Percentiles rank a stretch among this genome's conserved stretches.
Evolutionary conservation across 2,113 vertebrate species (phyloP).

Genomic region (Upupa epops): DNA sequence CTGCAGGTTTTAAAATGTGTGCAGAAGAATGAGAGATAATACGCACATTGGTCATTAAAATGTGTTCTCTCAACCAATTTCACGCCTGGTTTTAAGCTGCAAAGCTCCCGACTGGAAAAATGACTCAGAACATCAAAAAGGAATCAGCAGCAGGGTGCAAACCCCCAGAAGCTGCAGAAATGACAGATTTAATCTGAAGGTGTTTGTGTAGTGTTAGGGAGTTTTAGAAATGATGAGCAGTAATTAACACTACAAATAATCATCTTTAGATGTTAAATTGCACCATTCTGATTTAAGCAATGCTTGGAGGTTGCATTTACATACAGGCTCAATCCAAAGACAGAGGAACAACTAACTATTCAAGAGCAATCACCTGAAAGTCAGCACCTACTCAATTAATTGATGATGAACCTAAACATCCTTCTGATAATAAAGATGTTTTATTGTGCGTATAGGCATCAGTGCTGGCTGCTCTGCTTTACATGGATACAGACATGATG

Average conservation of each 20-base stretch:
- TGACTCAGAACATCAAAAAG: not conserved
- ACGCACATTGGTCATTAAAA: not conserved
- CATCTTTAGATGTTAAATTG: not conserved
- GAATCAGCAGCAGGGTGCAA: constrained; percentile 16
- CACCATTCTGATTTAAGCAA: not conserved
- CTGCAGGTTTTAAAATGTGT: not conserved
- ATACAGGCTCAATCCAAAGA: not conserved
- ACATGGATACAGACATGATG: not conserved
- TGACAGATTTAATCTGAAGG: not conserved
- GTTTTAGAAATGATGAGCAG: not conserved
- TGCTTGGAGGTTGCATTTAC: not conserved
- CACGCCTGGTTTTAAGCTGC: not conserved
- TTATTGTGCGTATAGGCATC: too few species aligned
- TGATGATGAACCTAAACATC: not conserved
- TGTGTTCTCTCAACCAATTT: not conserved
- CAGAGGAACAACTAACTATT: not conserved
- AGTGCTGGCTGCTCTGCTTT: too few species aligned
- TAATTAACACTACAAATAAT: not conserved
- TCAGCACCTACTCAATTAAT: not conserved
- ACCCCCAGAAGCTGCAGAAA: not conserved
- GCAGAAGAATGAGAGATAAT: not conserved
- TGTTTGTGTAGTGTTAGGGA: not conserved
- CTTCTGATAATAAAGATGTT: not conserved
- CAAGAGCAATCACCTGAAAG: not conserved
- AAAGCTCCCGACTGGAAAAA: constrained; percentile 30